These are phyloP conservation scores for Rhagoletis zephyria DNA, from an alignment of 1,140 invertebrate species.

Conservation along the genomic window DNA sequence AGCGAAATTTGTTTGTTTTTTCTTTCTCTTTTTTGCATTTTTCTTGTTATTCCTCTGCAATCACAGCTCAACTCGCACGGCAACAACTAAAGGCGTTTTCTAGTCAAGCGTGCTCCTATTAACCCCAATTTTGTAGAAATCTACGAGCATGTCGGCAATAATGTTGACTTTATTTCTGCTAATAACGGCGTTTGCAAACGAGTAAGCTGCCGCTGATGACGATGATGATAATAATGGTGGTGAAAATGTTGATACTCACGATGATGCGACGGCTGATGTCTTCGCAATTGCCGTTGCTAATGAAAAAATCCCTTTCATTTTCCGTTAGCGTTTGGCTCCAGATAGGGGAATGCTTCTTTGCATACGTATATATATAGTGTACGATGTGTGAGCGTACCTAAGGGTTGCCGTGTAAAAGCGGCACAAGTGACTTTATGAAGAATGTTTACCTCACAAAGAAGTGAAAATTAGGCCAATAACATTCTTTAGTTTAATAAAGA, in stretches of 20 bases:
- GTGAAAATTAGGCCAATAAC: too few relatives aligned
- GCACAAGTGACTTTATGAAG: not conserved
- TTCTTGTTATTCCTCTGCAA: too few relatives aligned
- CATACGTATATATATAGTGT: not conserved
- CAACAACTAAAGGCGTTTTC: conserved; percentile 10
- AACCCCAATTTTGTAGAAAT: conserved; percentile 21
- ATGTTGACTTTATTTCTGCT: conserved; percentile 25
- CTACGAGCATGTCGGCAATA: conserved; percentile 13
- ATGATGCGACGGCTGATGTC: not conserved
- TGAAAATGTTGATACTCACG: conserved; percentile 5
- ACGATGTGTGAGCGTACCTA: not conserved
- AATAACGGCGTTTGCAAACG: conserved; percentile 20
- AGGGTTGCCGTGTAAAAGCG: not conserved
- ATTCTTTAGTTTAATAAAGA: too few relatives aligned
- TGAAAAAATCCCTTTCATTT: conserved; percentile 40
- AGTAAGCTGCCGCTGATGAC: not conserved
- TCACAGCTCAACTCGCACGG: not conserved
- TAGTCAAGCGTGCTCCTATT: conserved; percentile 37
- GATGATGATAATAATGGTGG: conserved; percentile 33
- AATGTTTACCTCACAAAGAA: too few relatives aligned
- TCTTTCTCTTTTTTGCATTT: not conserved
- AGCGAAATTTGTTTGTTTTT: not conserved
- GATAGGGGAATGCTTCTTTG: not conserved
- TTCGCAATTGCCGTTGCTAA: conserved; percentile 10
- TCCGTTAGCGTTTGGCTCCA: not conserved